Percentiles rank a stretch among this genome's conserved stretches.
These are phyloP conservation scores for Rhincodon typus DNA, from an alignment of 2,797 vertebrate species.

Conservation along the genomic window DNA sequence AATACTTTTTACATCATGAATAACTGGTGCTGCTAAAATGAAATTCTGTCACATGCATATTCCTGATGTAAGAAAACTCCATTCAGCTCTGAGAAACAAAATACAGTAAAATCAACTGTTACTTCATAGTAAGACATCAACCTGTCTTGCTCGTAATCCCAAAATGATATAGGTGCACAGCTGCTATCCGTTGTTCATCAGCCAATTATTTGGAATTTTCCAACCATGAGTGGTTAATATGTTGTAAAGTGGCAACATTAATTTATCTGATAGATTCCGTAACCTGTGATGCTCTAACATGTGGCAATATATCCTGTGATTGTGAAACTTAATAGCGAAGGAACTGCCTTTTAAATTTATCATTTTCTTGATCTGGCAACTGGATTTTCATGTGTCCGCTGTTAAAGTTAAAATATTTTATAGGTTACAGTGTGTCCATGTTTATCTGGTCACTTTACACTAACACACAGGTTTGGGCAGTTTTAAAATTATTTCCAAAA, in stretches of 20 bases:
- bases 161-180: not conserved
- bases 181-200: not conserved
- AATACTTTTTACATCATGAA: not conserved
- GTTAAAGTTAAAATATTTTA: not conserved
- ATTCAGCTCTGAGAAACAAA: not conserved
- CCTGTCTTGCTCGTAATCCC: not conserved
- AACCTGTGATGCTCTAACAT: slow-evolving; percentile 18
- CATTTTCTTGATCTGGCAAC: not conserved
- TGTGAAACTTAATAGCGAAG: not conserved
- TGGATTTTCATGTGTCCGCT: not conserved
- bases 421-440: not conserved
- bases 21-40: not conserved
- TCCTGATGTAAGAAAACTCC: not conserved
- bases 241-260: not conserved
- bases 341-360: not conserved
- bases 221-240: not conserved
- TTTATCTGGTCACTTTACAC: not conserved
- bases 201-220: not conserved
- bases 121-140: not conserved
- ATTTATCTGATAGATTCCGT: slow-evolving; percentile 2
- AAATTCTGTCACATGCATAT: not conserved
- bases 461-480: not conserved
- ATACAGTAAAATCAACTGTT: not conserved
- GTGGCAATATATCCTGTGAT: not conserved
- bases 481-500: not conserved